These are phyloP conservation scores for Excalfactoria chinensis DNA, from an alignment of 2,113 vertebrate species.

Conservation along the genomic window DNA sequence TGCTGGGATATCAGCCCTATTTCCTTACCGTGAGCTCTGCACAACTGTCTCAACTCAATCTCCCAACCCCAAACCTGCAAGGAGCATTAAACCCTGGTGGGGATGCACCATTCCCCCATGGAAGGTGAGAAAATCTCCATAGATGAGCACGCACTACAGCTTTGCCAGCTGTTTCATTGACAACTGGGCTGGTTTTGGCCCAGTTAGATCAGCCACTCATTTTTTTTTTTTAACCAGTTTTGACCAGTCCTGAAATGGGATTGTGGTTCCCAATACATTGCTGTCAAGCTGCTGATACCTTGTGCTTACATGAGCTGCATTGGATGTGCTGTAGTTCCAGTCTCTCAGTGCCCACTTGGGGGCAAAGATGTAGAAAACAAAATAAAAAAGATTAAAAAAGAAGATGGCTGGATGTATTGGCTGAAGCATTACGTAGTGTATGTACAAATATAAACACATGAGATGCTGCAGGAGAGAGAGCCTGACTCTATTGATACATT, in stretches of 20 bases:
- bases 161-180: neutral
- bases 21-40: neutral
- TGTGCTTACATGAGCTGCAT: neutral
- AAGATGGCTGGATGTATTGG: neutral
- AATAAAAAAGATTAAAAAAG: neutral
- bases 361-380: neutral
- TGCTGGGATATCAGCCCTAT: fast-evolving
- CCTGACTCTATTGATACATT: conserved; percentile 31
- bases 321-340: neutral
- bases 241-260: conserved; percentile 62
- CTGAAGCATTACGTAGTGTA: neutral
- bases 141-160: neutral
- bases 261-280: fast-evolving
- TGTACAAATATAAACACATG: conserved; percentile 14
- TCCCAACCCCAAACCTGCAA: neutral
- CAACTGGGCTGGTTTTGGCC: neutral
- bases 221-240: neutral
- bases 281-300: neutral
- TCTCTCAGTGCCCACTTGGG: neutral
- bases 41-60: neutral
- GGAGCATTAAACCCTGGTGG: neutral
- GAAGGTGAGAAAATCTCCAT: neutral
- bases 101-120: neutral
- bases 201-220: neutral
- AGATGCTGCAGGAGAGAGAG: neutral